phyloP scores from a whole-genome alignment of 2,113 vertebrate genomes.

The Vireo altiloquus region DNA sequence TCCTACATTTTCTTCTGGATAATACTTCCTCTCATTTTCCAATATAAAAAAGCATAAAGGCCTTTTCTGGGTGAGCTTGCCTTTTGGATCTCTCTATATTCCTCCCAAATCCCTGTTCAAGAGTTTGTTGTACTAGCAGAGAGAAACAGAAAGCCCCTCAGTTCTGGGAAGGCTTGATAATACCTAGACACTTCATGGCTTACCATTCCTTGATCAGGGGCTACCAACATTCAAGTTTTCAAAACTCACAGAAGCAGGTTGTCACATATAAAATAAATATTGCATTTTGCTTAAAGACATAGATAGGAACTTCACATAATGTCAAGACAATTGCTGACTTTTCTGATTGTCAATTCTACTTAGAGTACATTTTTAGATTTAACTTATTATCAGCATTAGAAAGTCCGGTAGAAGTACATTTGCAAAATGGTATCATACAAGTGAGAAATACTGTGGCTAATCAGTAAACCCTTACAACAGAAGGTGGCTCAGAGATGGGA shows the following conservation, averaged over 20 bases:
- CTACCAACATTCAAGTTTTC: not conserved
- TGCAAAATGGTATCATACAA: not conserved
- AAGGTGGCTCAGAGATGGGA: not conserved
- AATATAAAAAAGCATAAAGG: not conserved
- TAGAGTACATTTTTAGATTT: not conserved
- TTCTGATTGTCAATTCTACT: not conserved
- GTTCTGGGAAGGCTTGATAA: not conserved
- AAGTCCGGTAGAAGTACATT: not conserved
- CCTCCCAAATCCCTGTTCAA: not conserved
- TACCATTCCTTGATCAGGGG: not conserved
- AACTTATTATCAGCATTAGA: not conserved
- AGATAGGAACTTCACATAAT: not conserved
- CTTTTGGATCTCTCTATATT: not conserved
- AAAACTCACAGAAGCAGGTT: not conserved
- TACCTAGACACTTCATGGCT: not conserved
- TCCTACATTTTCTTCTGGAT: not conserved
- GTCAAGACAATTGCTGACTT: not conserved
- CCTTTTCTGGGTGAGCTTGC: not conserved
- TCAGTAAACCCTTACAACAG: accelerated
- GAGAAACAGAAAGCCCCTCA: not conserved
- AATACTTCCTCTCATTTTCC: not conserved
- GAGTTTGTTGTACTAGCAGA: not conserved
- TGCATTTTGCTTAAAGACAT: not conserved
- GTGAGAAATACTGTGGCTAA: not conserved
- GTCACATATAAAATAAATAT: not conserved